These are phyloP conservation scores for Myopa testacea DNA, from an alignment of 2,888 invertebrate species.

Conservation along the genomic window DNA sequence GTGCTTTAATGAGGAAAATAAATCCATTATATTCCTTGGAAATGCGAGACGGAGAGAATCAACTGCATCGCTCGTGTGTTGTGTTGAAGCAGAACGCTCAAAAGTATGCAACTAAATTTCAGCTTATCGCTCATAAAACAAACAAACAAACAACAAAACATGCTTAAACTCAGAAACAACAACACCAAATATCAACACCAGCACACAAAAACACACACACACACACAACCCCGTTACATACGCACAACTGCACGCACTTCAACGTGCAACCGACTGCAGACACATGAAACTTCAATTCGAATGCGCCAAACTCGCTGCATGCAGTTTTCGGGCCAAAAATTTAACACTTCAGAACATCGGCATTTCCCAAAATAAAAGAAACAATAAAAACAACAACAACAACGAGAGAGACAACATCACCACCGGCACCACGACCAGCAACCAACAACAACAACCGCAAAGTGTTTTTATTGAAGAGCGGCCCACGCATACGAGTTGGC, in stretches of 20 bases:
- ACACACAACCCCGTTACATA: neutral
- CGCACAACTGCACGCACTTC: neutral
- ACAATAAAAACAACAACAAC: neutral
- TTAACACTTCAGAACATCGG: conserved; percentile 19
- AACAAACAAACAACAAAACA: too few species aligned
- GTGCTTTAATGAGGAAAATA: too few species aligned
- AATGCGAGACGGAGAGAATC: too few species aligned
- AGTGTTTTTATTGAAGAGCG: neutral
- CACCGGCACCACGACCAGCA: neutral
- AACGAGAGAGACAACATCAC: neutral
- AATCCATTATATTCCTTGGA: too few species aligned
- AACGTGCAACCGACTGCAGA: neutral
- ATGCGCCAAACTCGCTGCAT: conserved; percentile 12
- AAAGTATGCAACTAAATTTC: too few species aligned
- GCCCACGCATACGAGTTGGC: neutral
- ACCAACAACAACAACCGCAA: neutral
- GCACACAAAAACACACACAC: too few species aligned
- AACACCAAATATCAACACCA: too few species aligned
- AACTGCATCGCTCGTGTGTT: too few species aligned
- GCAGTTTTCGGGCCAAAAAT: conserved; percentile 9
- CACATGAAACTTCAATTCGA: conserved; percentile 13
- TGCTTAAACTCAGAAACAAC: too few species aligned
- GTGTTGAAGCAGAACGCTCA: too few species aligned
- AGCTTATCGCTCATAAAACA: too few species aligned
- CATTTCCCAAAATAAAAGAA: neutral